A percentile compares a stretch with the other conserved stretches of the same genome.
Conservation (phyloP, 2,888 invertebrate species). For the Elysia crispata region DNA sequence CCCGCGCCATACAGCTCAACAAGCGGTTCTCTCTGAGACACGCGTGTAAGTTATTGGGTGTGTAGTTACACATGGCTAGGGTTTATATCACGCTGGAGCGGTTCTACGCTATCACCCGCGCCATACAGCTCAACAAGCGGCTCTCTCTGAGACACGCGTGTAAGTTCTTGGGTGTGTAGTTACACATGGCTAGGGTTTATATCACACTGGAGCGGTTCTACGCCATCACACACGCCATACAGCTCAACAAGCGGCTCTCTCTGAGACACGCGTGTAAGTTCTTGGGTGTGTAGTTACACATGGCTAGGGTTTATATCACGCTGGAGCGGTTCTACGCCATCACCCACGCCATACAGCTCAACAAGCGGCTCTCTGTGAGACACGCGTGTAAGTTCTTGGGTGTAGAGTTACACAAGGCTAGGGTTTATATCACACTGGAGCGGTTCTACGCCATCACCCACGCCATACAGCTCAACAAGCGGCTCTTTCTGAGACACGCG, state of each 20-base stretch:
- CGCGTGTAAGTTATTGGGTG: no score
- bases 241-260: constrained; percentile 95
- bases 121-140: constrained; percentile 96
- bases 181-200: constrained; percentile 95
- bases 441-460: constrained; percentile 95
- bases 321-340: constrained; percentile 94
- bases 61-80: no score
- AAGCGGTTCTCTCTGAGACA: constrained; percentile 94
- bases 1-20: constrained; percentile 97
- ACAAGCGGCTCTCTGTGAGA: constrained; percentile 91
- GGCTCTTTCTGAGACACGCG: constrained; percentile 93
- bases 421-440: constrained; percentile 97
- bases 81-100: no score
- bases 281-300: no score
- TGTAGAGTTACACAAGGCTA: constrained; percentile 93
- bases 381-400: constrained; percentile 91
- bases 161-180: constrained; percentile 91
- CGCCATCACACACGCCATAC: constrained; percentile 98
- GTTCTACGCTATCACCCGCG: constrained; percentile 95
- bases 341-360: constrained; percentile 97
- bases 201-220: constrained; percentile 94
- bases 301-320: no score
- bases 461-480: constrained; percentile 97
- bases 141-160: constrained; percentile 90
- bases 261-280: constrained; percentile 91